Evolutionary conservation across 2,113 vertebrate genomes (phyloP), one percentile per base, ranked within the genome.

Genomic region (Platycercus adscitus): DNA sequence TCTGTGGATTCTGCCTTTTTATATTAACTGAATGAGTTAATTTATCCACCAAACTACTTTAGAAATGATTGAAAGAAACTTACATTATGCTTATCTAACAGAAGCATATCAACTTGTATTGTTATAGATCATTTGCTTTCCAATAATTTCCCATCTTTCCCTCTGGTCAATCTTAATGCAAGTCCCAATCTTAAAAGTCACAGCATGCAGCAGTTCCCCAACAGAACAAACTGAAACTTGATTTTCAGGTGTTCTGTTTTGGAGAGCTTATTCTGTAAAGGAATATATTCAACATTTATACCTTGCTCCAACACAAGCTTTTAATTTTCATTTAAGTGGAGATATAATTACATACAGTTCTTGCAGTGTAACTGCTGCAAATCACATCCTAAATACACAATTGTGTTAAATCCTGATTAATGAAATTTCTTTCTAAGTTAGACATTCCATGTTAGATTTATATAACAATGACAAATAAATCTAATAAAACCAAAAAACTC

Each of bases 361-460:
- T 95, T 89, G 93, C 84, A 96, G 86, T 85, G 88, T 93, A 95
- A 88, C 93, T 95, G 94, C 82, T 91, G 81, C 91, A 95, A 97
- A 93, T 94, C 89, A 93, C 86, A 88, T 95, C 81, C 82, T 95
- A 96, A 95, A 96, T 93, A 92, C 5, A 6, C 73, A 97, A 91
- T 85, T 96, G 91, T 95, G 95, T 97, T 97, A 93, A 91, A 96
- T 80, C 93, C 79, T 97, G 95, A 97, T 97, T 96, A 96, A 96
- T 92, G 84, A 94, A 96, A 96, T 97, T 97, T 96, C 85, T 86
- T 91, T 92, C 81, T 73, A 94, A 97, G 95, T 94, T 92, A 93
- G 49, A 96, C 96, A 83, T 88, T 94, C 64, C n/a, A 33, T 73
- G 52, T 96, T 96, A 96, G 65, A 91, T 81, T 97, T 80, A 78